Evolutionary conservation across 2,888 invertebrate species (phyloP), one percentile per base, ranked within the genome.

Genomic region (Erebia epiphron): DNA sequence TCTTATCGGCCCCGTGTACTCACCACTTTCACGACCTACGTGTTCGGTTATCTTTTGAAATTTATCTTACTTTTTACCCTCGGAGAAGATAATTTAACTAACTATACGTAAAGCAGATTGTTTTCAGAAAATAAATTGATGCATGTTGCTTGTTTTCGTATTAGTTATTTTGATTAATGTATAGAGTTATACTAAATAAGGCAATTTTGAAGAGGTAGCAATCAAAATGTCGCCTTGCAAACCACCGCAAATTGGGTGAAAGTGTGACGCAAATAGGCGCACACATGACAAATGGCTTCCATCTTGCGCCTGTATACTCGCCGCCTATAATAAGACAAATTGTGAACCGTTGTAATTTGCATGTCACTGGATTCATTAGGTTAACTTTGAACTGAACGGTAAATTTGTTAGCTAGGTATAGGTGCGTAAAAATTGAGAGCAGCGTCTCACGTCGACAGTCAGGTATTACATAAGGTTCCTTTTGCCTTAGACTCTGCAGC

Each of bases 201-300:
- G 73, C 67, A 60, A 75, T 75, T 69, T 72, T 63, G 73, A 71
- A 72, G 69, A 67, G 66, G 67, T 61, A 68, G 65, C 72, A 76
- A 77, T 78, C 86, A 88, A 84, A 86, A 78, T 80, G 87, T 90
- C 88, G 82, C 77, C 78, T 85, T 83, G 84, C 84, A 84, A 86
- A 88, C 85, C 81, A 79, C 84, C 79, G 83, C 80, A 80, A 89
- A 90, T 89, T 88, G 82, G 89, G 90, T 83, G 90, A 92, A 91
- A 91, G 92, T 91, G 87, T 89, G 89, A 90, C 90, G 83, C 80
- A 89, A 89, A 90, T 90, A 85, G 87, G 86, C 83, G 81, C 85
- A 84, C 86, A 86, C 79, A 88, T 92, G 91, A 92, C 90, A 90
- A 92, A 92, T 90, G 87, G 83, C 82, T 80, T 82, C 80, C 85